These are phyloP conservation scores for Enteromius trimaculatus DNA, from an alignment of 2,797 vertebrate species.

Conservation along the genomic window DNA sequence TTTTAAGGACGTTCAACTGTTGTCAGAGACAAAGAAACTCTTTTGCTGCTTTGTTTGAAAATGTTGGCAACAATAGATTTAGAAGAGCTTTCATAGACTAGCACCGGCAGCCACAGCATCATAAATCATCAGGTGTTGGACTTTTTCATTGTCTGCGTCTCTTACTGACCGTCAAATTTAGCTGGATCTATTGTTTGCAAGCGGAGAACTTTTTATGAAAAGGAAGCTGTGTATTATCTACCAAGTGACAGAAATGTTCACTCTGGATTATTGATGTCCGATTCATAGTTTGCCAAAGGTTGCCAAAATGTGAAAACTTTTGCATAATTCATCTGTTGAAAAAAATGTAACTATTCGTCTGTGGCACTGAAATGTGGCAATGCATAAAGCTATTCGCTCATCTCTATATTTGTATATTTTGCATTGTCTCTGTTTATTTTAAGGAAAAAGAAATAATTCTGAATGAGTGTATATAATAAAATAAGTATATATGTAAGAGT, in stretches of 20 bases:
- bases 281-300: conserved; percentile 3
- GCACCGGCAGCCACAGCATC: conserved; percentile 32
- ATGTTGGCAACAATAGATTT: conserved; percentile 20
- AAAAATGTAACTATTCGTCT: background rate
- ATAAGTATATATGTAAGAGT: too few species aligned
- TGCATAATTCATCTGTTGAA: background rate
- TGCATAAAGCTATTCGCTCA: background rate
- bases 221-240: conserved; percentile 12
- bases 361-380: background rate
- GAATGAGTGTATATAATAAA: too few species aligned
- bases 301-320: background rate
- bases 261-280: background rate
- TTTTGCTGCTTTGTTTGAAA: conserved; percentile 11
- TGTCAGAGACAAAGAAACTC: conserved; percentile 34
- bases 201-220: conserved; percentile 8
- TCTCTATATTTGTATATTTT: background rate
- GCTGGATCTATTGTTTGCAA: conserved; percentile 31
- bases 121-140: conserved; percentile 49
- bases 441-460: background rate
- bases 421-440: background rate
- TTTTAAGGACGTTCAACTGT: conserved; percentile 12
- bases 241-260: conserved; percentile 1
- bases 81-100: conserved; percentile 42
- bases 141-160: conserved; percentile 23
- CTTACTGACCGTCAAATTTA: conserved; percentile 25